Evolutionary conservation across 2,888 invertebrate genomes (phyloP), one percentile per base, ranked within the genome.

Genomic region (Drosophila algonquin): DNA sequence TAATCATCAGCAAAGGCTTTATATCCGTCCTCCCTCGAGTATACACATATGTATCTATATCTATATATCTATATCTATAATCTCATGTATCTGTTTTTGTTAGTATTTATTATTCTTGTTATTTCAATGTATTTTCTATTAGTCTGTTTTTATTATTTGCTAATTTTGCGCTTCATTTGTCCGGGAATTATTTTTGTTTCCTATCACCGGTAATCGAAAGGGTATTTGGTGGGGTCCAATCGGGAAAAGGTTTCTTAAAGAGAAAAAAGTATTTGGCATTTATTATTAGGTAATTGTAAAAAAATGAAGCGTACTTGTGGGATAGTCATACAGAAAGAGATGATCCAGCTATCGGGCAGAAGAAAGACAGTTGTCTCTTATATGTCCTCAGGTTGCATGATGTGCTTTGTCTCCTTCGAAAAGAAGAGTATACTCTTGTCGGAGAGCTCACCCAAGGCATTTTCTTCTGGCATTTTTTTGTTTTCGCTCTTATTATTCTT

Each of bases 81-180:
- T 8, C 2, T 7, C 30, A 2, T 61, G 32, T 18, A 60, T 16
- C 32, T 44, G 44, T 61, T 63, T 47, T 48, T 27, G 10, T 50
- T 57, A 18, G 32, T 3, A 21, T 21, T 21, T 46, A 44, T 35
- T 50, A 45, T 35, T 44, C 48, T 60, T 53, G 35, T 35, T 44
- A 57, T 60, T 53, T 60, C 52, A 64, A 60, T 69, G 54, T 62
- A 52, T 60, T 48, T 63, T 61, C 47, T 50, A 65, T 67, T 24
- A 24, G n/a, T 40, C 7, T n/a, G 56, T 70, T 51, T 58, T 57
- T 65, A 70, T 75, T 68, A 71, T 73, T 81, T 85, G 81, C 78
- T 83, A 87, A 85, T 85, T 87, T 86, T 75, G 67, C 86, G 78
- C 85, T 82, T 85, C 79, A 82, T 59, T 69, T 58, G 51, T 44